Base-by-base conservation (phyloP, 2,113 vertebrate species). In the Ahaetulla prasina region DNA sequence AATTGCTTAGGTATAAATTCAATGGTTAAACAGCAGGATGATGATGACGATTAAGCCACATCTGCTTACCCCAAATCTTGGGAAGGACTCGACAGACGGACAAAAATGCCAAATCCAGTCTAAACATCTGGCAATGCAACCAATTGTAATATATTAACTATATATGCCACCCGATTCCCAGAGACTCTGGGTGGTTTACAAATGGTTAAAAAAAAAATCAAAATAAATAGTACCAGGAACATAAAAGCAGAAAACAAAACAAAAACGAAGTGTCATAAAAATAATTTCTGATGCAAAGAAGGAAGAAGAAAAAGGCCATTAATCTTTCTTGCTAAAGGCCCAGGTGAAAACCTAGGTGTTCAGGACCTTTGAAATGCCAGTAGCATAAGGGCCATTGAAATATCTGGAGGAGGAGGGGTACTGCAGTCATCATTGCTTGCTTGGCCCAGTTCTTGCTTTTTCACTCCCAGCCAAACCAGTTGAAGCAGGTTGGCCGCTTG, bases 351-450 rank as follows among this genome's bases (percentile, higher is more conserved):
- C 5, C 63, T 35, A 35, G 35, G n/a, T 35, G 14, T 14, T 74
- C 68, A 39, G 35, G 68, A 7, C 68, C 68, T n/a, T 39, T 80
- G 18, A 80, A 80, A 39, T 80, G 68, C 68, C 68, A 80, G 68
- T 9, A 80, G 68, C 2, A 1, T 80, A 6, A 8, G 35, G 68
- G 18, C 2, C 35, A 39, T 39, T 39, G 16, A 39, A 39, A 80
- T 39, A 18, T 80, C 2, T 0, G 18, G 16, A 7, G 0, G 7
- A 6, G n/a, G 2, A 8, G 8, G 35, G n/a, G 16, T 20, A 35
- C 35, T 22, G n/a, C 68, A 39, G 16, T 20, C 2, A 80, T 39
- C 6, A 39, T 22, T 80, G 68, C 68, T 39, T 74, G 2, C 68
- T 18, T 74, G n/a, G n/a, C n/a, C n/a, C 68, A 80, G 16, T 20